A percentile compares a stretch with the other conserved stretches of the same genome.
Evolutionary conservation across 53 echinoderm and acorn worm genomes (phyloP).

Genomic region (Paracentrotus lividus): DNA sequence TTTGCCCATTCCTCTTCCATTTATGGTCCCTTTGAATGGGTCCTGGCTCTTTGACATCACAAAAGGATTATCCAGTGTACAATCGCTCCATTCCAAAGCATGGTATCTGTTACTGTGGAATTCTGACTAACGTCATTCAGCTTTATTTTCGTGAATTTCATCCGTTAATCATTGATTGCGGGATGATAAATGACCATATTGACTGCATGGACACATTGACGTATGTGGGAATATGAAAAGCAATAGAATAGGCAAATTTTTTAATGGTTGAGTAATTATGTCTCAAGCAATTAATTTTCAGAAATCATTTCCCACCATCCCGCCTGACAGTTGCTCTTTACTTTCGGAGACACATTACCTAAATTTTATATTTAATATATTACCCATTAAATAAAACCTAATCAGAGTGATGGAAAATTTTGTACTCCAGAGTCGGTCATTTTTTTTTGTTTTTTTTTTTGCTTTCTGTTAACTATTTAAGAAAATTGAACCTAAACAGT

Average conservation of each 20-base stretch:
- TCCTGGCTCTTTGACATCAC: constrained; percentile 44
- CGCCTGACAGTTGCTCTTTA: not conserved
- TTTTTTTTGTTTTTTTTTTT: not conserved
- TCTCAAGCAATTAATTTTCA: not conserved
- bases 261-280: not conserved
- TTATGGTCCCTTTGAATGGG: constrained; percentile 28
- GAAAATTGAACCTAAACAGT: no score
- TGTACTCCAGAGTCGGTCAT: not conserved
- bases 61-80: constrained; percentile 20
- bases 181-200: not conserved
- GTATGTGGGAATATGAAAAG: not conserved
- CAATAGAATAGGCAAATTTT: not conserved
- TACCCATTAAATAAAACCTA: not conserved
- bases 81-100: constrained; percentile 3
- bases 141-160: not conserved
- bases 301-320: not conserved
- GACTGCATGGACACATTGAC: not conserved
- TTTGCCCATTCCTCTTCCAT: constrained; percentile 51
- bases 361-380: not conserved
- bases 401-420: not conserved
- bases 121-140: not conserved
- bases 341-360: not conserved
- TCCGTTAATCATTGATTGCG: not conserved
- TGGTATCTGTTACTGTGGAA: not conserved
- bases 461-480: not conserved